phyloP scores from a whole-genome alignment of 1,140 invertebrate genomes.

The Ericerus pela region DNA sequence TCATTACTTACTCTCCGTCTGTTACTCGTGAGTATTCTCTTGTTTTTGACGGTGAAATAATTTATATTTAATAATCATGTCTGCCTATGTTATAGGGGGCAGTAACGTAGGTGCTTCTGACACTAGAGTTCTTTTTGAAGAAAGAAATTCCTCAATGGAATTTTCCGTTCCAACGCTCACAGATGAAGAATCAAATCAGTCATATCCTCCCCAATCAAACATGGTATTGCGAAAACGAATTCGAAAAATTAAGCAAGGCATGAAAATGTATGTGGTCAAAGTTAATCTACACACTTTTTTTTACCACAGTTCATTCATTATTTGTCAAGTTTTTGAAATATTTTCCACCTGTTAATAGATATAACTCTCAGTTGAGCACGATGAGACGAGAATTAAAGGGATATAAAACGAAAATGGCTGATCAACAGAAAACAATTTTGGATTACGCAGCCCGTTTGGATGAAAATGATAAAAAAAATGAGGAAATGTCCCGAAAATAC shows the following conservation, averaged over 20 bases:
- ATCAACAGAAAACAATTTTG: slow-evolving; percentile 67
- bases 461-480: slow-evolving; percentile 78
- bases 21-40: slow-evolving; percentile 1
- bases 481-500: slow-evolving; percentile 72
- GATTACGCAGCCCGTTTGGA: slow-evolving; percentile 68
- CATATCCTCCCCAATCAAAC: background rate
- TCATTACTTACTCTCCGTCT: background rate
- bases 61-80: too few species aligned
- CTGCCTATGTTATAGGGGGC: background rate
- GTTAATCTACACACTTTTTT: background rate
- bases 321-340: background rate
- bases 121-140: background rate
- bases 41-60: too few species aligned
- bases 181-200: background rate
- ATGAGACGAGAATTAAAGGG: slow-evolving; percentile 55
- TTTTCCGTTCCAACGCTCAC: background rate
- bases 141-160: background rate
- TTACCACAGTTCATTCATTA: background rate
- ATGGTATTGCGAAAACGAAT: slow-evolving; percentile 61
- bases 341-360: slow-evolving; percentile 31
- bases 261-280: slow-evolving; percentile 48
- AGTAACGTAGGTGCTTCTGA: background rate
- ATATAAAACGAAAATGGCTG: slow-evolving; percentile 61
- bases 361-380: slow-evolving; percentile 59
- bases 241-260: slow-evolving; percentile 70